A percentile compares a stretch with the other conserved stretches of the same genome.
Evolutionary conservation across 2,797 vertebrate species (phyloP).

Genomic region (Leptoclinus maculatus): DNA sequence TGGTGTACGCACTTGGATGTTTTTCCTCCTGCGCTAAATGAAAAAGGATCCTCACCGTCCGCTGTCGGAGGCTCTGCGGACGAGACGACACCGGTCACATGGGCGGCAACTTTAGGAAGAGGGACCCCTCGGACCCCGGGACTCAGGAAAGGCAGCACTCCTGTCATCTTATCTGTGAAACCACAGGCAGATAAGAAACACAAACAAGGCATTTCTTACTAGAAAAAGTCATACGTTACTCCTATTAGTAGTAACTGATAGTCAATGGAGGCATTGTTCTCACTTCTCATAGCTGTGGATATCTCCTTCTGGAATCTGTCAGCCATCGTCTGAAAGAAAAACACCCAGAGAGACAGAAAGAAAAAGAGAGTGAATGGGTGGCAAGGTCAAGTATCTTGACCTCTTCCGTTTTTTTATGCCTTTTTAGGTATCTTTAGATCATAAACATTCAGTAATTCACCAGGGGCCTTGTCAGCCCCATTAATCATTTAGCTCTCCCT

Average conservation of each 20-base stretch:
- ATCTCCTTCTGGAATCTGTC: constrained; percentile 85
- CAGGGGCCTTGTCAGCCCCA: not conserved
- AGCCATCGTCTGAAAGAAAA: constrained; percentile 86
- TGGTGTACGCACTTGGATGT: not conserved
- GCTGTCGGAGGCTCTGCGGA: constrained; percentile 41
- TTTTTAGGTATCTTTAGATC: constrained; percentile 1
- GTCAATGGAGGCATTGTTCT: constrained; percentile 54
- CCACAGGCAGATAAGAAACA: constrained; percentile 15
- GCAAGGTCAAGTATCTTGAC: not conserved
- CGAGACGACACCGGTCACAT: constrained; percentile 86
- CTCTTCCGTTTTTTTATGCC: not conserved
- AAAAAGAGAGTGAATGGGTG: not conserved
- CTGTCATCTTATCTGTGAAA: constrained; percentile 80
- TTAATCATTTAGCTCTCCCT: constrained; percentile 8
- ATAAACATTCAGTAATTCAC: constrained; percentile 5
- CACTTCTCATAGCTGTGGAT: constrained; percentile 86
- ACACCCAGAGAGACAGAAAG: constrained; percentile 18
- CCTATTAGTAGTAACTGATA: not conserved
- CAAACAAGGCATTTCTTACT: constrained; percentile 22
- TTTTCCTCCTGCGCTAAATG: not conserved
- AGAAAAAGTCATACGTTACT: constrained; percentile 9
- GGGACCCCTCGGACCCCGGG: constrained; percentile 65
- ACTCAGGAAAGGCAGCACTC: constrained; percentile 66
- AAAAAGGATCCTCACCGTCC: constrained; percentile 58
- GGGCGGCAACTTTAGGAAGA: constrained; percentile 83